phyloP scores from a whole-genome alignment of 1,140 invertebrate genomes.

The Diorhabda elongata region DNA sequence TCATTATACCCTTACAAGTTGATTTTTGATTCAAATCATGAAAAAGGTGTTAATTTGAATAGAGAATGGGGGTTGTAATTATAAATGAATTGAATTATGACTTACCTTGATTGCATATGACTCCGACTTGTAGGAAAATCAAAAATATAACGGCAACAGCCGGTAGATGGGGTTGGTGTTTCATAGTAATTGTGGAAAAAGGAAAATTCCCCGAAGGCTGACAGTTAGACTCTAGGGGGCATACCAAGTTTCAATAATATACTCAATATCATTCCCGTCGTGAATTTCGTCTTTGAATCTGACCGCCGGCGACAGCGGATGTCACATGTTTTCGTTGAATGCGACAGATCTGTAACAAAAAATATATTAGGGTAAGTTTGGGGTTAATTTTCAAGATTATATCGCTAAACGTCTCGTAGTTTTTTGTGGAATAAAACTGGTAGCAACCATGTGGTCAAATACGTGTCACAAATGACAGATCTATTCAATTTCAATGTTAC shows the following conservation, averaged over 20 bases:
- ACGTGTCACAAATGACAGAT: too few relatives aligned
- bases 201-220: neutral
- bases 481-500: too few relatives aligned
- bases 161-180: neutral
- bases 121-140: neutral
- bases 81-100: neutral
- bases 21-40: too few relatives aligned
- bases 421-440: too few relatives aligned
- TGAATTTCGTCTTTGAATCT: neutral
- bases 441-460: too few relatives aligned
- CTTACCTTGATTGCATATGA: neutral
- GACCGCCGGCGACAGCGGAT: neutral
- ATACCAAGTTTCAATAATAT: neutral
- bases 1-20: too few relatives aligned
- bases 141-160: neutral
- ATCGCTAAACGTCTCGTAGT: too few relatives aligned
- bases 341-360: neutral
- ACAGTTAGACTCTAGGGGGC: constrained; percentile 1
- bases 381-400: too few relatives aligned
- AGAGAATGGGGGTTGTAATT: too few relatives aligned
- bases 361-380: too few relatives aligned
- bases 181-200: neutral
- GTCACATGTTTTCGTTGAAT: neutral
- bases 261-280: neutral
- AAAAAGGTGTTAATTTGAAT: too few relatives aligned